Evolutionary conservation across 2,113 vertebrate species (phyloP).

Genomic region (Cheirogaleus medius): DNA sequence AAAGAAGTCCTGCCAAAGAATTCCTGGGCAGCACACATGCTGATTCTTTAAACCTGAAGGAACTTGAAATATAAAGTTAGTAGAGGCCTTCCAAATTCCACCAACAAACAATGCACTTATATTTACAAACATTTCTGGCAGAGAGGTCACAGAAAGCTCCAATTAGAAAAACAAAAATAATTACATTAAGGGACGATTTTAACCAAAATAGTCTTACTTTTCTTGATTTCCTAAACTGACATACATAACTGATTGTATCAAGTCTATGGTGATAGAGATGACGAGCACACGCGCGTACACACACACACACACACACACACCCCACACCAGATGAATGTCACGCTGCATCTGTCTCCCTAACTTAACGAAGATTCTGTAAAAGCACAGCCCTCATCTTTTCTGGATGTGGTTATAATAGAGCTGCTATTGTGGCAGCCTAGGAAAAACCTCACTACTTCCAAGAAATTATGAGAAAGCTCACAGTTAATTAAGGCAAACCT

Average conservation of each 20-base stretch:
- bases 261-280: not conserved
- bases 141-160: not conserved
- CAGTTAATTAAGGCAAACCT: not conserved
- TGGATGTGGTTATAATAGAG: not conserved
- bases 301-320: no score
- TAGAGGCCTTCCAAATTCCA: not conserved
- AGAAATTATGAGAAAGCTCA: not conserved
- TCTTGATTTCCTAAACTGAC: not conserved
- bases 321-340: not conserved
- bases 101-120: not conserved
- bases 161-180: slow-evolving; percentile 9
- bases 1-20: not conserved
- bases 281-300: not conserved
- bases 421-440: not conserved
- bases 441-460: not conserved
- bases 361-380: not conserved
- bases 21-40: not conserved
- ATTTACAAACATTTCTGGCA: not conserved
- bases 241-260: not conserved
- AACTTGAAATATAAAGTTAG: not conserved
- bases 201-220: not conserved
- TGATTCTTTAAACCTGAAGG: not conserved
- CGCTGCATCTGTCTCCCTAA: not conserved
- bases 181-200: not conserved
- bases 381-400: not conserved